A percentile compares a stretch with the other conserved stretches of the same genome.
These are phyloP conservation scores for Percopsis transmontana DNA, from an alignment of 2,113 vertebrate genomes.

Conservation along the genomic window DNA sequence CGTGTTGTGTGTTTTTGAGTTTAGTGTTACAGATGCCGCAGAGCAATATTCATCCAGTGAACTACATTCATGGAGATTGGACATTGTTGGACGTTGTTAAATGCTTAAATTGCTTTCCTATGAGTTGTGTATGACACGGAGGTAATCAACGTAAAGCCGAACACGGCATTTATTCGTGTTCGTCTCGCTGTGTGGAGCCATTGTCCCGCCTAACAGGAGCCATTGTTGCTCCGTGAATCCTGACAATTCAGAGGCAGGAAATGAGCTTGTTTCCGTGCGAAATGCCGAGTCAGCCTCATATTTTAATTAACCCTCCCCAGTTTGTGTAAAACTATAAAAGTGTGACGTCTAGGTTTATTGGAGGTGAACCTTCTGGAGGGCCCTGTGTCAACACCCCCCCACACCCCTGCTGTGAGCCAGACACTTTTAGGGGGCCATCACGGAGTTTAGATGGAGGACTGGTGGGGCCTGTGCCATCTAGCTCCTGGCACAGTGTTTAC, in stretches of 20 bases:
- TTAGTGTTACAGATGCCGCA: no score
- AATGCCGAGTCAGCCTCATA: background rate
- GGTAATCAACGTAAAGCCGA: background rate
- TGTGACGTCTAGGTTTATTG: background rate
- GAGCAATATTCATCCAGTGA: no score
- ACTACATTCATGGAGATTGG: no score
- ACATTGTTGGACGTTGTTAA: background rate
- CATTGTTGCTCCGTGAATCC: background rate
- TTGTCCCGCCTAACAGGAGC: no score
- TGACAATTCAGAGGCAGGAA: background rate
- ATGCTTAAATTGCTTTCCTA: conserved; percentile 18
- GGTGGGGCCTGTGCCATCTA: conserved; percentile 5
- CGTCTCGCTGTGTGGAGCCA: background rate
- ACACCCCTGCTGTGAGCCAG: background rate
- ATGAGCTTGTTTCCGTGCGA: background rate
- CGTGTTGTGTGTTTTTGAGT: no score
- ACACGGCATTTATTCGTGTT: background rate
- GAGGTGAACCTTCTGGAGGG: background rate
- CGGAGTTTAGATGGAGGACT: conserved; percentile 15
- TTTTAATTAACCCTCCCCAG: background rate
- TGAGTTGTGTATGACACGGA: conserved; percentile 1
- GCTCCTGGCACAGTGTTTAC: conserved; percentile 32
- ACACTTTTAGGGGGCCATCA: background rate
- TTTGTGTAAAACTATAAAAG: background rate
- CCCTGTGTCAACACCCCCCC: background rate